Percentiles rank a stretch among this genome's conserved stretches.
phyloP scores from a whole-genome alignment of 2,888 invertebrate genomes.

The Eupithecia subfuscata region DNA sequence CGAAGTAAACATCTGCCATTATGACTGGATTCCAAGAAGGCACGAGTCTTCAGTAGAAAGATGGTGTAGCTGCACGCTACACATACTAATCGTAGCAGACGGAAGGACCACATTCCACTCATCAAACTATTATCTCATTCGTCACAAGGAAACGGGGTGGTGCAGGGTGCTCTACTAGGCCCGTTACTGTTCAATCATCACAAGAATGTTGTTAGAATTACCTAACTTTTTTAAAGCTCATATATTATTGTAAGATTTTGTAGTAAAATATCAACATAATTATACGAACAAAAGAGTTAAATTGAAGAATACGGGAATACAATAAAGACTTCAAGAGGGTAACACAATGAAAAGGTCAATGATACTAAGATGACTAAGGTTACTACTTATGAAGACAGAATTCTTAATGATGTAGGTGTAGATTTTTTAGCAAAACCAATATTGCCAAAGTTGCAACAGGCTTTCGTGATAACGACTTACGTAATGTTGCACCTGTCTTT shows the following conservation, averaged over 20 bases:
- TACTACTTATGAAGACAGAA: background rate
- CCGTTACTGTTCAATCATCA: background rate
- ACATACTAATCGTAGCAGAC: slow-evolving; percentile 11
- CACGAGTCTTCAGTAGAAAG: slow-evolving; percentile 6
- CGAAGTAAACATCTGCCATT: slow-evolving; percentile 2
- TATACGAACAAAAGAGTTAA: background rate
- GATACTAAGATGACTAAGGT: background rate
- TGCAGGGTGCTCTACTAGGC: background rate
- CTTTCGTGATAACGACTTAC: slow-evolving; percentile 15
- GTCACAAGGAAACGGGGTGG: background rate
- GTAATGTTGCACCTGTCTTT: slow-evolving; percentile 15
- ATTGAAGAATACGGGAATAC: background rate
- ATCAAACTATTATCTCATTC: slow-evolving; percentile 7
- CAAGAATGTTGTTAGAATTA: background rate
- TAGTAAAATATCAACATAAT: background rate
- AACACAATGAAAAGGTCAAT: background rate
- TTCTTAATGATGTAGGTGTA: background rate
- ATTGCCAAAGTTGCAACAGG: slow-evolving; percentile 11
- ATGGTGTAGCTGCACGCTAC: slow-evolving; percentile 10
- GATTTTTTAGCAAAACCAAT: slow-evolving; percentile 1
- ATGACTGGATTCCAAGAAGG: slow-evolving; percentile 12
- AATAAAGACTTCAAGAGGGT: background rate
- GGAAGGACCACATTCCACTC: slow-evolving; percentile 12
- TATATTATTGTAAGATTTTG: background rate
- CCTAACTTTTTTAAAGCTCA: background rate